phyloP scores from a whole-genome alignment of 2,797 vertebrate genomes.

The Arnoldichthys spilopterus region DNA sequence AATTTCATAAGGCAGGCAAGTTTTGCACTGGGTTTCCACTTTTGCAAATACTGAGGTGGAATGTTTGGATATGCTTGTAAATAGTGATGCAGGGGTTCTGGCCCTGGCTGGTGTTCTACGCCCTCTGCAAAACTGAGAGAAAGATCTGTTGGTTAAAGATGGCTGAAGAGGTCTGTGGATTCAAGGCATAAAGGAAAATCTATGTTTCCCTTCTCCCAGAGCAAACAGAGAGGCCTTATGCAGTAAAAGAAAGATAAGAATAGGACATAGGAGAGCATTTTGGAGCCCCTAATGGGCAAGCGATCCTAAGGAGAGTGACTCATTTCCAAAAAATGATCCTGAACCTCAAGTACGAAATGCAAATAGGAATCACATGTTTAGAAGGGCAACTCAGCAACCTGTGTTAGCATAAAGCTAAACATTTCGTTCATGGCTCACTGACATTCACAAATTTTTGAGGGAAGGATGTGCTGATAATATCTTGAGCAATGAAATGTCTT shows the following conservation, averaged over 20 bases:
- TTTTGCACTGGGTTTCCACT: slow-evolving; percentile 27
- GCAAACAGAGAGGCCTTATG: slow-evolving; percentile 28
- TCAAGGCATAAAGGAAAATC: slow-evolving; percentile 15
- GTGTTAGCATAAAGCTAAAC: not conserved
- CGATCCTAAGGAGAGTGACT: slow-evolving; percentile 8
- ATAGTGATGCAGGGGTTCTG: slow-evolving; percentile 38
- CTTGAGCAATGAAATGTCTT: not conserved
- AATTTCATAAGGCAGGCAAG: slow-evolving; percentile 30
- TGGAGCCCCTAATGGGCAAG: slow-evolving; percentile 10
- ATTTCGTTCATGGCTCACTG: not conserved
- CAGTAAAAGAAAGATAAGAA: slow-evolving; percentile 2
- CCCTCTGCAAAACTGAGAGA: slow-evolving; percentile 34
- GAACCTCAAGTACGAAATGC: not conserved
- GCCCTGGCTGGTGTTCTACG: slow-evolving; percentile 49
- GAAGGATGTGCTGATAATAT: not conserved
- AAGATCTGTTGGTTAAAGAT: not conserved
- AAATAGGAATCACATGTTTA: not conserved
- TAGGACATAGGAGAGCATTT: not conserved
- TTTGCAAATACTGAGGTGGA: slow-evolving; percentile 37
- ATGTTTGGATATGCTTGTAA: slow-evolving; percentile 52
- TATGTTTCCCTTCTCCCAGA: slow-evolving; percentile 21
- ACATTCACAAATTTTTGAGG: not conserved
- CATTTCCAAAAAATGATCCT: slow-evolving; percentile 25
- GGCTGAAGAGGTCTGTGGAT: not conserved
- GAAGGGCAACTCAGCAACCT: not conserved